phyloP scores from a whole-genome alignment of 1,140 invertebrate genomes.

The Frieseomelitta varia region DNA sequence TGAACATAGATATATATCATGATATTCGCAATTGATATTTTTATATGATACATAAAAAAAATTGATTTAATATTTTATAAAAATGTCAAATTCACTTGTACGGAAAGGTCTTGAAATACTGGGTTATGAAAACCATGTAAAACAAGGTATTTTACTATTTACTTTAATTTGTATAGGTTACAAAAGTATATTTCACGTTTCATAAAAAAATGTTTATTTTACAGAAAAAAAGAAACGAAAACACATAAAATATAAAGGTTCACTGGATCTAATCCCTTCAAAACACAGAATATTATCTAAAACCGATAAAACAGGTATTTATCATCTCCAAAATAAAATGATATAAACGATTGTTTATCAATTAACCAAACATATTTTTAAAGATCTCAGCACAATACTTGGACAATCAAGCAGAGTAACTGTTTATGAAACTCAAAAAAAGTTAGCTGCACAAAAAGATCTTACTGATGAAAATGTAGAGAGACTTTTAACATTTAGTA shows the following conservation, averaged over 20 bases:
- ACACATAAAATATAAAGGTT: constrained; percentile 57
- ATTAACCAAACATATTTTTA: background rate
- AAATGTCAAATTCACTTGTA: constrained; percentile 77
- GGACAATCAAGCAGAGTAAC: constrained; percentile 65
- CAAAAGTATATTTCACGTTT: constrained; percentile 11
- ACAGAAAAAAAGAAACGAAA: constrained; percentile 66
- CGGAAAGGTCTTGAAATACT: constrained; percentile 75
- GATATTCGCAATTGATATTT: background rate
- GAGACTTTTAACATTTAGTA: constrained; percentile 71
- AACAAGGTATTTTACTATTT: constrained; percentile 55
- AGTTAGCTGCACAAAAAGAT: constrained; percentile 62
- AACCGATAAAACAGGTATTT: constrained; percentile 65
- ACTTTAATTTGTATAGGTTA: background rate
- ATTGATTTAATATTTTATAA: constrained; percentile 32
- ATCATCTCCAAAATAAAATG: background rate
- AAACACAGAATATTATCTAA: constrained; percentile 67
- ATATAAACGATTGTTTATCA: background rate
- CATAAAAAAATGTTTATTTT: constrained; percentile 25
- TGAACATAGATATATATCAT: background rate
- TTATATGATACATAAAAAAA: no score
- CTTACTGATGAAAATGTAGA: constrained; percentile 72
- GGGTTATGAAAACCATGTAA: constrained; percentile 61
- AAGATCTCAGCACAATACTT: constrained; percentile 50
- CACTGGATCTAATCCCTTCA: constrained; percentile 70
- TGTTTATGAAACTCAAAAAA: constrained; percentile 70